A percentile compares a stretch with the other conserved stretches of the same genome.
Evolutionary conservation across 2,797 vertebrate genomes (phyloP).

Genomic region (Oreochromis grahami): DNA sequence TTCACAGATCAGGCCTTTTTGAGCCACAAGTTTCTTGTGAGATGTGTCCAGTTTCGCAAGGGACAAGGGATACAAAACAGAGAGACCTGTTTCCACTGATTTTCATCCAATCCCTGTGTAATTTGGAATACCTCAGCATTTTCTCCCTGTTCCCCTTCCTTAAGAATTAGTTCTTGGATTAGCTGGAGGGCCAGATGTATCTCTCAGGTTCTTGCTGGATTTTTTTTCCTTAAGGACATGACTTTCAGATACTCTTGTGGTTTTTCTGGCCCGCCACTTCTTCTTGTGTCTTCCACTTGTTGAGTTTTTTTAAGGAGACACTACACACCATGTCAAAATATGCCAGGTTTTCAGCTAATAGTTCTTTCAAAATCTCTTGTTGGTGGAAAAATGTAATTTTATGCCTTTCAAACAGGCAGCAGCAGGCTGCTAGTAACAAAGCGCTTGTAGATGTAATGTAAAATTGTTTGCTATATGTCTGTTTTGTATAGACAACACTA

Average conservation of each 20-base stretch:
- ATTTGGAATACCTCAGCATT: background rate
- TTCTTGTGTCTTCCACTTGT: background rate
- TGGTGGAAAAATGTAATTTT: background rate
- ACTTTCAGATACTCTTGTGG: background rate
- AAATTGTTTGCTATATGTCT: background rate
- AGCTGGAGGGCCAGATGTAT: background rate
- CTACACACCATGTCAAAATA: background rate
- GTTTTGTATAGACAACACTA: background rate
- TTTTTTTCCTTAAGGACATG: background rate
- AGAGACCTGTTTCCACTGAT: background rate
- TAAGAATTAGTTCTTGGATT: background rate
- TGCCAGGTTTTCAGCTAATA: background rate
- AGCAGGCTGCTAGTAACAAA: background rate
- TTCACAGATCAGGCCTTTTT: background rate
- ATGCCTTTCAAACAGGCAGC: accelerated
- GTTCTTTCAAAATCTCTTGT: background rate
- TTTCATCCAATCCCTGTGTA: background rate
- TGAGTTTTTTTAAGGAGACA: background rate
- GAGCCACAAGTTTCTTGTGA: background rate
- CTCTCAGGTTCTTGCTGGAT: background rate
- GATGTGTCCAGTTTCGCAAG: background rate
- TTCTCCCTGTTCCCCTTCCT: background rate
- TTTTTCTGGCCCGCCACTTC: background rate
- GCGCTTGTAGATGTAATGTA: background rate
- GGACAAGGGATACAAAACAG: background rate